Conservation (phyloP, 1,140 invertebrate genomes). For the Drosophila micromelanica region DNA sequence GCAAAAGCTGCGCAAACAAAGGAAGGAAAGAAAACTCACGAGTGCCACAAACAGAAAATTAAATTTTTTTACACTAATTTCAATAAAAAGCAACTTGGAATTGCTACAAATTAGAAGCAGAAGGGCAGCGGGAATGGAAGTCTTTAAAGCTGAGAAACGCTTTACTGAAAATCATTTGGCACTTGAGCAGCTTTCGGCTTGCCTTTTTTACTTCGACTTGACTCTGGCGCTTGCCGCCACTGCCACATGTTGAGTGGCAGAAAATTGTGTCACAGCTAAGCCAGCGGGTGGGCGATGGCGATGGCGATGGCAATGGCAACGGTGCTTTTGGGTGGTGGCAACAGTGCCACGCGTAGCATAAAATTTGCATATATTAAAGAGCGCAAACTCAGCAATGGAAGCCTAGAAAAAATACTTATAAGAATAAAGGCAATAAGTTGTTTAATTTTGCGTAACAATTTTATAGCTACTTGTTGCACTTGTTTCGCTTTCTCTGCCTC, state of each 20-base stretch:
- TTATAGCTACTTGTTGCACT: constrained; percentile 71
- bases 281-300: constrained; percentile 29
- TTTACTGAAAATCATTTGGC: constrained; percentile 65
- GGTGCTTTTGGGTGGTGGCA: constrained; percentile 17
- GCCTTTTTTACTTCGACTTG: constrained; percentile 61
- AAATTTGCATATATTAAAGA: constrained; percentile 80
- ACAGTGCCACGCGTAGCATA: constrained; percentile 70
- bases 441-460: constrained; percentile 71
- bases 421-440: constrained; percentile 60
- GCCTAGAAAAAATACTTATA: constrained; percentile 27
- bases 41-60: constrained; percentile 66
- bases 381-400: constrained; percentile 48
- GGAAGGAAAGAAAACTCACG: constrained; percentile 26
- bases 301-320: background rate
- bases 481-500: background rate
- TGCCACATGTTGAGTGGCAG: constrained; percentile 75
- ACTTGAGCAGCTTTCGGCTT: constrained; percentile 64
- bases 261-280: constrained; percentile 73
- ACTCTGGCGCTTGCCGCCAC: constrained; percentile 53
- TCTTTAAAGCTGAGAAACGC: constrained; percentile 27
- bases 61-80: constrained; percentile 71
- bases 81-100: constrained; percentile 63
- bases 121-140: background rate
- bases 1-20: constrained; percentile 57
- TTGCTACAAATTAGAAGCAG: constrained; percentile 66